A percentile compares a stretch with the other conserved stretches of the same genome.
phyloP scores from a whole-genome alignment of 1,140 invertebrate genomes.

The Drosophila equinoxialis region DNA sequence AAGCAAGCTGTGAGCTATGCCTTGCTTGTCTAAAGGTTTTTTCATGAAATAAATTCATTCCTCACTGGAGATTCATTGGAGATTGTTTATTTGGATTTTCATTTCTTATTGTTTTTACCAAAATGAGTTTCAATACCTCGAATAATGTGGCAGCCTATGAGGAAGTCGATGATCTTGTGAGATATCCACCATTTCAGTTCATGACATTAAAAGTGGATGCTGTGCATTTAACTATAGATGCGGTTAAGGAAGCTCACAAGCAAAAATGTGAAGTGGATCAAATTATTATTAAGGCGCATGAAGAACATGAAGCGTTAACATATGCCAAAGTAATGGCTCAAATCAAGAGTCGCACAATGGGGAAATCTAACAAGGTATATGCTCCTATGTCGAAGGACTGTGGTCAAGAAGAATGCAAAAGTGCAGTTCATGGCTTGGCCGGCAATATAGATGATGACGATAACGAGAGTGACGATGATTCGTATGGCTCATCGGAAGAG shows the following conservation, averaged over 20 bases:
- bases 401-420: neutral
- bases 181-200: neutral
- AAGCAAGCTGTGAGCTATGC: neutral
- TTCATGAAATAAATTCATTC: neutral
- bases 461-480: neutral
- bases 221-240: neutral
- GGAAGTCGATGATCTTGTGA: constrained; percentile 19
- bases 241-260: neutral
- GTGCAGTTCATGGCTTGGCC: neutral
- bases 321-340: constrained; percentile 23
- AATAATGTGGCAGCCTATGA: constrained; percentile 41
- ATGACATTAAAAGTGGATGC: neutral
- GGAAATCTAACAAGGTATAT: neutral
- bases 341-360: constrained; percentile 27
- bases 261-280: constrained; percentile 15
- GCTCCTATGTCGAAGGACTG: neutral
- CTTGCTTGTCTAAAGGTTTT: neutral
- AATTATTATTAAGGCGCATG: constrained; percentile 36
- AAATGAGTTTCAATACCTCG: constrained; percentile 18
- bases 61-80: neutral
- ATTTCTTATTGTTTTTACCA: neutral
- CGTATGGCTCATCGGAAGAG: neutral
- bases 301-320: constrained; percentile 40
- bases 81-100: neutral
- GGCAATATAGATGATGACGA: neutral